Evolutionary conservation across 1,140 invertebrate species (phyloP).

Genomic region (Ips typographus): DNA sequence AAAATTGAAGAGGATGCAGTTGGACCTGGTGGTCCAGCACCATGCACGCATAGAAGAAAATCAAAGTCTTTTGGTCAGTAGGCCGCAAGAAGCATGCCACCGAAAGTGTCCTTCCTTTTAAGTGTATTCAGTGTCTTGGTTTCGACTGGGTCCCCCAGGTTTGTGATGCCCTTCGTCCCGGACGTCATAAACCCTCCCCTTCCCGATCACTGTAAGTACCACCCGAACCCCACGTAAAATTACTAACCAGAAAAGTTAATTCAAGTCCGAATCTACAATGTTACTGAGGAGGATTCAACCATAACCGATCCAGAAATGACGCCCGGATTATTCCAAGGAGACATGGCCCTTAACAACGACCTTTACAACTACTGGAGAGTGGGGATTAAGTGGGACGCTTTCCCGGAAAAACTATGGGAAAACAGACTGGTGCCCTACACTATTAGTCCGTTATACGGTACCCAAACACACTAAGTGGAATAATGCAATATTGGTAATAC

Average conservation of each 20-base stretch:
- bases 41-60: background rate
- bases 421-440: constrained; percentile 62
- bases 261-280: constrained; percentile 11
- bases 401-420: constrained; percentile 64
- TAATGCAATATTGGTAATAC: background rate
- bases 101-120: background rate
- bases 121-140: background rate
- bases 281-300: constrained; percentile 36
- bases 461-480: constrained; percentile 14
- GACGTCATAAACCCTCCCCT: constrained; percentile 52
- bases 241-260: background rate
- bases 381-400: constrained; percentile 64
- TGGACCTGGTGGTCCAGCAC: background rate
- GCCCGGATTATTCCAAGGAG: constrained; percentile 68
- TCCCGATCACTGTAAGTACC: constrained; percentile 50
- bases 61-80: background rate
- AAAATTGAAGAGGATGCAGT: background rate
- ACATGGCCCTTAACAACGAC: constrained; percentile 62
- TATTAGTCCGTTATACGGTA: constrained; percentile 64
- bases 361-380: constrained; percentile 59
- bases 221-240: background rate
- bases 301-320: constrained; percentile 65
- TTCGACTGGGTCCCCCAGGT: constrained; percentile 25
- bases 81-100: background rate
- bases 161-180: constrained; percentile 50